Percentiles rank a stretch among this genome's conserved stretches.
phyloP scores from a whole-genome alignment of 2,113 vertebrate genomes.

The Noturus placidus region DNA sequence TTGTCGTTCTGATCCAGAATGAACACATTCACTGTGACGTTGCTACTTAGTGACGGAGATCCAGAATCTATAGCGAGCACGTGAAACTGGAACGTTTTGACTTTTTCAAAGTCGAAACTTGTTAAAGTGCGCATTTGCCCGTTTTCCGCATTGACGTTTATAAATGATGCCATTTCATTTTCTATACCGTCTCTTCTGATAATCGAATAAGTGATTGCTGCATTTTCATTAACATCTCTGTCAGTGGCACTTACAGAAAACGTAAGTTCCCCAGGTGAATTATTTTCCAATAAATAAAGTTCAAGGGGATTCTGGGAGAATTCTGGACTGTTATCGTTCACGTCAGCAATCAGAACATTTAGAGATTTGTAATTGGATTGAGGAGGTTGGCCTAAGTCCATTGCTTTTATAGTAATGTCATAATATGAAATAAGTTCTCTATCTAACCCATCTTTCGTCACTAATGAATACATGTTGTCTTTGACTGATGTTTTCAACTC shows the following conservation, averaged over 20 bases:
- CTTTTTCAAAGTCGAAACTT: slow-evolving; percentile 60
- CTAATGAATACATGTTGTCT: slow-evolving; percentile 68
- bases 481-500: slow-evolving; percentile 66
- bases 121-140: slow-evolving; percentile 51
- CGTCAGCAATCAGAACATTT: slow-evolving; percentile 51
- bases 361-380: slow-evolving; percentile 46
- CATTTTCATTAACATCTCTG: slow-evolving; percentile 59
- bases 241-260: slow-evolving; percentile 61
- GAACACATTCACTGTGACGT: slow-evolving; percentile 59
- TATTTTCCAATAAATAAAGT: slow-evolving; percentile 65
- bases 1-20: slow-evolving; percentile 66
- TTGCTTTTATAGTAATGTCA: slow-evolving; percentile 59
- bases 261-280: slow-evolving; percentile 47
- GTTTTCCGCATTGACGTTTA: slow-evolving; percentile 59
- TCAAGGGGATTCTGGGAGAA: slow-evolving; percentile 47
- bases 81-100: slow-evolving; percentile 53
- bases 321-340: slow-evolving; percentile 59
- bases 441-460: slow-evolving; percentile 58
- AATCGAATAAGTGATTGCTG: slow-evolving; percentile 58
- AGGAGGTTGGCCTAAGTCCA: slow-evolving; percentile 54
- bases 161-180: slow-evolving; percentile 49
- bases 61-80: slow-evolving; percentile 57
- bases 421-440: slow-evolving; percentile 60
- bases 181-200: slow-evolving; percentile 4
- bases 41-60: slow-evolving; percentile 52